A percentile compares a stretch with the other conserved stretches of the same genome.
Conservation (phyloP, 2,797 vertebrate species). For the Limosa lapponica region DNA sequence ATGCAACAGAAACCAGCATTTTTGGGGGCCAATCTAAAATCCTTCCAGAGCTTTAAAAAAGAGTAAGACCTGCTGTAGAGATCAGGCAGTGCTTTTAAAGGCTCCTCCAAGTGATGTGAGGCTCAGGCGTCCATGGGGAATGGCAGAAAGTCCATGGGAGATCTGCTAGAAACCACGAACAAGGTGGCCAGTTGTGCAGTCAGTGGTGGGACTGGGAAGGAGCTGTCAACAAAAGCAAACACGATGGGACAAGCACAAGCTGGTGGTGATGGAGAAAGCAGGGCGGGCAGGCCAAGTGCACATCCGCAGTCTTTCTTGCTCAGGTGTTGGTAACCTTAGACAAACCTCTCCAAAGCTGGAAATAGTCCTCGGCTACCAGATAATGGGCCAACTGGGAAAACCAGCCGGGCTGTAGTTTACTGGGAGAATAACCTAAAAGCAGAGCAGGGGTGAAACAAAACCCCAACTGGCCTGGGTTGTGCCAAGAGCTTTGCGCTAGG, state of each 20-base stretch:
- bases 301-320: not conserved
- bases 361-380: not conserved
- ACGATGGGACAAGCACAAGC: accelerated
- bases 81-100: not conserved
- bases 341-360: not conserved
- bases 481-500: not conserved
- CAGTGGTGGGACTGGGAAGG: not conserved
- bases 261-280: not conserved
- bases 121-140: not conserved
- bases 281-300: not conserved
- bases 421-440: not conserved
- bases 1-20: not conserved
- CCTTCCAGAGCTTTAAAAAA: not conserved
- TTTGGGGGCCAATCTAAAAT: not conserved
- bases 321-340: accelerated
- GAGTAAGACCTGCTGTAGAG: not conserved
- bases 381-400: not conserved
- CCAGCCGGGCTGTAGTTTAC: not conserved
- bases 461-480: not conserved
- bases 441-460: not conserved
- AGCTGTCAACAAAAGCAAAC: not conserved
- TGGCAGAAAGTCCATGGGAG: not conserved
- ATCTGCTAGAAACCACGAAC: not conserved
- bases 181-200: not conserved
- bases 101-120: not conserved